phyloP scores from a whole-genome alignment of 2,797 vertebrate species.

The Gymnoscopelus braueri region DNA sequence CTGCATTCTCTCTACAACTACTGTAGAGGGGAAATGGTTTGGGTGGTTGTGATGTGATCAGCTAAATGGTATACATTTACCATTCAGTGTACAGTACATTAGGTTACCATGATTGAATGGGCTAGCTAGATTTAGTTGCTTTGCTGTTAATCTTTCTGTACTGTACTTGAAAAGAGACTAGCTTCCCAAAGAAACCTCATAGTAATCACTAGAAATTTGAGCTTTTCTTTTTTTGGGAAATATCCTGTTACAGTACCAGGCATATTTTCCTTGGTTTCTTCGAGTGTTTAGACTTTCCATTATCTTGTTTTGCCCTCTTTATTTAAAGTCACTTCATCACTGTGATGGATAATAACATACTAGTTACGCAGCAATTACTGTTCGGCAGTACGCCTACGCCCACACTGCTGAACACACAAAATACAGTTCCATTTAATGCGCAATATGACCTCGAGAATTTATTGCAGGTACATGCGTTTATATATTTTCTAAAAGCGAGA shows the following conservation, averaged over 20 bases:
- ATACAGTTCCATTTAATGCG: slow-evolving; percentile 82
- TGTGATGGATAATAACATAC: slow-evolving; percentile 81
- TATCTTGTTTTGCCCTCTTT: slow-evolving; percentile 68
- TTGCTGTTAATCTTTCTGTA: slow-evolving; percentile 59
- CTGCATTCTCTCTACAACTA: slow-evolving; percentile 31
- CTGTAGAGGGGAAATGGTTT: slow-evolving; percentile 35
- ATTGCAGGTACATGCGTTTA: slow-evolving; percentile 84
- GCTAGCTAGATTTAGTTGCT: slow-evolving; percentile 45
- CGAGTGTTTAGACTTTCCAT: slow-evolving; percentile 52
- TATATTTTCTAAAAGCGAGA: slow-evolving; percentile 39
- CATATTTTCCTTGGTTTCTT: slow-evolving; percentile 58
- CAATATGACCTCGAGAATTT: slow-evolving; percentile 85
- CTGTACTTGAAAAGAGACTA: slow-evolving; percentile 48
- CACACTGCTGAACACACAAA: slow-evolving; percentile 83
- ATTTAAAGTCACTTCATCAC: slow-evolving; percentile 81
- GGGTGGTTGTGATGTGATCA: slow-evolving; percentile 2
- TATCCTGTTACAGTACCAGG: slow-evolving; percentile 56
- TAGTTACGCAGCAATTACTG: slow-evolving; percentile 82
- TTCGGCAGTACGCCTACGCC: slow-evolving; percentile 66
- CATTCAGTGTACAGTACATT: slow-evolving; percentile 47
- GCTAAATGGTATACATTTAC: slow-evolving; percentile 28
- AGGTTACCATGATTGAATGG: slow-evolving; percentile 59
- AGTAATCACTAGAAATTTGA: slow-evolving; percentile 35
- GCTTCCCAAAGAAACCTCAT: slow-evolving; percentile 51
- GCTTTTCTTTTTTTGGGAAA: slow-evolving; percentile 58